Conservation (phyloP, 1,140 invertebrate species). For the Aphelinus certus region DNA sequence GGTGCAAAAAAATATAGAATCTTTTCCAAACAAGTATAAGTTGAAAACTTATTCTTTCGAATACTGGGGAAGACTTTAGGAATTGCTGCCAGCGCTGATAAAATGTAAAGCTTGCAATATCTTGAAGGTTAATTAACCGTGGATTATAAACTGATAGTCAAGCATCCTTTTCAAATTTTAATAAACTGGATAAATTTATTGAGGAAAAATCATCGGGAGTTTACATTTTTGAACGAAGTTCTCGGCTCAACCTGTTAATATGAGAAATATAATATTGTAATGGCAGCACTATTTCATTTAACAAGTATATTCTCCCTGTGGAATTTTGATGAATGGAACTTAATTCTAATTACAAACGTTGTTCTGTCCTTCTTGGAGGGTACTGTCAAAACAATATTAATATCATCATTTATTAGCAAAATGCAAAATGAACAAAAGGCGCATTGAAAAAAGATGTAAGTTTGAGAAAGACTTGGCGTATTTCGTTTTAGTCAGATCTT, state of each 20-base stretch:
- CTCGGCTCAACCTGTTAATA: neutral
- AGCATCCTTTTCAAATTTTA: too few species aligned
- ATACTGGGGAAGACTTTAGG: neutral
- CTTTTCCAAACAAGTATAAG: neutral
- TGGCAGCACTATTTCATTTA: neutral
- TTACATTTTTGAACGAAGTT: neutral
- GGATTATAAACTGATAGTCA: too few species aligned
- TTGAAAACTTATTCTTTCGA: slow-evolving; percentile 23
- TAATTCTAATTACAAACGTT: too few species aligned
- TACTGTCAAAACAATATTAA: too few species aligned
- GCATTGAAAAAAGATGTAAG: neutral
- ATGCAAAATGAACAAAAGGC: neutral
- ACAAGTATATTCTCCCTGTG: too few species aligned
- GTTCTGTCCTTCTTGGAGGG: too few species aligned
- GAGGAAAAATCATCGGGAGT: too few species aligned
- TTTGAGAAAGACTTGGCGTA: slow-evolving; percentile 35
- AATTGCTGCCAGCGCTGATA: slow-evolving; percentile 1
- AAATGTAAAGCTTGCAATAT: neutral
- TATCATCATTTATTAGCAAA: neutral
- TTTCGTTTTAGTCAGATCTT: neutral
- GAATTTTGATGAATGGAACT: too few species aligned
- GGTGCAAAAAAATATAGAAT: too few species aligned
- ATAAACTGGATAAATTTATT: too few species aligned
- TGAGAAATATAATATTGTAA: neutral
- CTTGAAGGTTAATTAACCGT: neutral